Percentiles rank a stretch among this genome's conserved stretches.
Conservation (phyloP, 2,113 vertebrate species). For the Passer montanus region DNA sequence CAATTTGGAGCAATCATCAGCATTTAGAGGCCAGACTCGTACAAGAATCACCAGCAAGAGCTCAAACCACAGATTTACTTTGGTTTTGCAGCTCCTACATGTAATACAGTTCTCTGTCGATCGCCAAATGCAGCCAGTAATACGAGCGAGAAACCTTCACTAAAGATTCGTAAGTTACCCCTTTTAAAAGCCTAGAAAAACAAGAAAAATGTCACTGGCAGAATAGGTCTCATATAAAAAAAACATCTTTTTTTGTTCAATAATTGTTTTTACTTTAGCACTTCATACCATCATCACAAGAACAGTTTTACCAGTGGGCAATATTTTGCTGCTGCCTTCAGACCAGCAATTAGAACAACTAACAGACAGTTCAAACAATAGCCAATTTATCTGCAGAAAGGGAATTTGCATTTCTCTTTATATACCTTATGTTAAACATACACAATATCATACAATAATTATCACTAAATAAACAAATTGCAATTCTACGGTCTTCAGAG, state of each 20-base stretch:
- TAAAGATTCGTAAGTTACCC: background rate
- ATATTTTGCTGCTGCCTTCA: constrained; percentile 24
- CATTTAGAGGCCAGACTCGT: background rate
- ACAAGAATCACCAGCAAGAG: background rate
- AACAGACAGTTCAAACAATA: constrained; percentile 6
- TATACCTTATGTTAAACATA: background rate
- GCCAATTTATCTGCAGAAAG: background rate
- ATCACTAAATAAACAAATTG: background rate
- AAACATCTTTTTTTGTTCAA: background rate
- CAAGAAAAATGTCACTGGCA: background rate
- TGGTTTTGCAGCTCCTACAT: background rate
- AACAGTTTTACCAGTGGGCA: constrained; percentile 1
- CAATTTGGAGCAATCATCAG: background rate
- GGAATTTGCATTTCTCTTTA: background rate
- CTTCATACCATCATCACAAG: background rate
- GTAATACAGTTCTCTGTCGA: background rate
- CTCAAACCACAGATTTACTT: background rate
- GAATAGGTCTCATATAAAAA: background rate
- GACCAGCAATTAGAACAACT: constrained; percentile 9
- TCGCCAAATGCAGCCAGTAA: background rate
- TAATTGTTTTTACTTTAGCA: background rate
- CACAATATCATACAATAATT: background rate
- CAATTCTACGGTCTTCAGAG: background rate
- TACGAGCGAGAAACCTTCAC: background rate
- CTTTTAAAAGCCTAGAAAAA: background rate